phyloP scores from a whole-genome alignment of 2,797 vertebrate species.

The Okamejei kenojei region DNA sequence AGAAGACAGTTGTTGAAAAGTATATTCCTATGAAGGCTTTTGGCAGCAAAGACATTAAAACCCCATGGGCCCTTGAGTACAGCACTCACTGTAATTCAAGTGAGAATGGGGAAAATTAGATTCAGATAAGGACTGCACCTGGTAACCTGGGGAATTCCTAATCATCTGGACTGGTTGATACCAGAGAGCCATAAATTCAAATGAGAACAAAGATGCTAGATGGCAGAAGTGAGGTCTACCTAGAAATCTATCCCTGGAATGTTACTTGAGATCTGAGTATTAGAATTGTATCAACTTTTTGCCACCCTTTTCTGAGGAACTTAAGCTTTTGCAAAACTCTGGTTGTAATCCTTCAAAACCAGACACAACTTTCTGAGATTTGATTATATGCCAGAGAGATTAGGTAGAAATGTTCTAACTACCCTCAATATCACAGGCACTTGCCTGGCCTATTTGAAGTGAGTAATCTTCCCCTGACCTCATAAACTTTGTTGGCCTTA shows the following conservation, averaged over 20 bases:
- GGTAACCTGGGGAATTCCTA: background rate
- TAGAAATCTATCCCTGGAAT: background rate
- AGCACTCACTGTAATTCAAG: background rate
- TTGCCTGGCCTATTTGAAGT: background rate
- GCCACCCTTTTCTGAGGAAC: background rate
- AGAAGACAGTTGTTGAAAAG: background rate
- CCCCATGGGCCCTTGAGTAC: too few species aligned
- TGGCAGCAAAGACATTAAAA: background rate
- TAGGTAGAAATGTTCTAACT: background rate
- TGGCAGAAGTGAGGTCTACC: background rate
- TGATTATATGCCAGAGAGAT: background rate
- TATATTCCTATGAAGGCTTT: background rate
- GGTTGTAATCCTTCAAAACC: background rate
- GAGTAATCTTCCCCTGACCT: too few species aligned
- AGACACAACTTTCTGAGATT: background rate
- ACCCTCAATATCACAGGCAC: background rate
- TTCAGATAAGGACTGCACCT: background rate
- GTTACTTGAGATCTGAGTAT: background rate
- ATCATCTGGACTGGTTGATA: background rate
- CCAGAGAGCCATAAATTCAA: background rate
- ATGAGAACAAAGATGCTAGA: background rate
- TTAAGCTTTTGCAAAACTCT: background rate
- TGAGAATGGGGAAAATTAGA: background rate
- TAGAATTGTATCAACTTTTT: background rate
- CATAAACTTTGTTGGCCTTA: background rate